These are phyloP conservation scores for Pangasianodon hypophthalmus DNA, from an alignment of 2,113 vertebrate species.

Conservation along the genomic window DNA sequence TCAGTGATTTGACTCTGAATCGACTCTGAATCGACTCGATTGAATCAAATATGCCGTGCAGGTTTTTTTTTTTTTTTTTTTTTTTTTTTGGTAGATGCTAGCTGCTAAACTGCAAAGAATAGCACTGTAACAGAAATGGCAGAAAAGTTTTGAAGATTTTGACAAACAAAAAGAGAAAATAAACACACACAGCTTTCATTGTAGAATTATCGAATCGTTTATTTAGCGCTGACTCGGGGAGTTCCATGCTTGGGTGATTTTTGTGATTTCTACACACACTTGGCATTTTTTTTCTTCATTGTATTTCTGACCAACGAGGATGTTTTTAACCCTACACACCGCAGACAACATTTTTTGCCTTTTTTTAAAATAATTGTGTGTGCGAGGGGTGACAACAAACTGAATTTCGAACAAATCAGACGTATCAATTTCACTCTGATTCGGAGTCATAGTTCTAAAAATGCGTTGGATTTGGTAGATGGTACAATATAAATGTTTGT, in stretches of 20 bases:
- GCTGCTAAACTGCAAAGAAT: background rate
- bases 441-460: background rate
- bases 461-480: background rate
- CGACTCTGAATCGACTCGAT: background rate
- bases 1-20: background rate
- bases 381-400: background rate
- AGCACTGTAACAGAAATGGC: background rate
- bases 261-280: background rate
- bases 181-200: background rate
- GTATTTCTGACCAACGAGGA: background rate
- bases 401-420: background rate
- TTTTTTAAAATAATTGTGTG: background rate
- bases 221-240: background rate
- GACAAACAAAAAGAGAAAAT: background rate
- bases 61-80: background rate
- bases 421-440: background rate
- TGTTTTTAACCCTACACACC: background rate
- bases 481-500: background rate
- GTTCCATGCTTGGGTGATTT: background rate
- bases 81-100: background rate
- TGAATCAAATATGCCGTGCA: background rate
- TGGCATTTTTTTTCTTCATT: background rate
- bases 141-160: background rate
- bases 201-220: background rate
- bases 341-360: background rate